Conservation (phyloP, 2,888 invertebrate species). For the Stramonita haemastoma region DNA sequence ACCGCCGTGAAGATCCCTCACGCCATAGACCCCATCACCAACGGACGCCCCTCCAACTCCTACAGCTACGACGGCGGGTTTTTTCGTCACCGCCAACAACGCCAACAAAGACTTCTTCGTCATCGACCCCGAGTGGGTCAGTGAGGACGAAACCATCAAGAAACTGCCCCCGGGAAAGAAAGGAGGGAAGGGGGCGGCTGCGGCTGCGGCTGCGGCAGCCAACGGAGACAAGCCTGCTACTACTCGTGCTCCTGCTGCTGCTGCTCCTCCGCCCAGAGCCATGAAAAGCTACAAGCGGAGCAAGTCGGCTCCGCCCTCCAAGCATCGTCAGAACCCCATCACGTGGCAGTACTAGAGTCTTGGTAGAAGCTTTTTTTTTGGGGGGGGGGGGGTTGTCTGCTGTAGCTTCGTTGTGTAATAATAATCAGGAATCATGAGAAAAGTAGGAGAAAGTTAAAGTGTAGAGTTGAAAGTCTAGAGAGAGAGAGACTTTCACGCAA, state of each 20-base stretch:
- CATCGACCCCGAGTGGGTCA: slow-evolving; percentile 76
- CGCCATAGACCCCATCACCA: neutral
- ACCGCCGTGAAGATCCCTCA: slow-evolving; percentile 49
- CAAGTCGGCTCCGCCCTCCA: slow-evolving; percentile 72
- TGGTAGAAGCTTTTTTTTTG: too few relatives aligned
- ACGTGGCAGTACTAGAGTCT: slow-evolving; percentile 61
- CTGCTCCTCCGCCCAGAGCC: neutral
- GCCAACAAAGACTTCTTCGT: slow-evolving; percentile 68
- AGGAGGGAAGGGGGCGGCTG: too few relatives aligned
- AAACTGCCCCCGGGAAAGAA: slow-evolving; percentile 58
- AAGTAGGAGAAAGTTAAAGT: too few relatives aligned
- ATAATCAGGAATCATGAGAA: too few relatives aligned
- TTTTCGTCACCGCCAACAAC: slow-evolving; percentile 65
- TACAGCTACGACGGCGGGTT: slow-evolving; percentile 69
- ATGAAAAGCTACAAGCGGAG: slow-evolving; percentile 56
- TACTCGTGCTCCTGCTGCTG: too few relatives aligned
- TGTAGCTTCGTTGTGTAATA: too few relatives aligned
- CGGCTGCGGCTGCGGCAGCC: too few relatives aligned
- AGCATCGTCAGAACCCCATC: slow-evolving; percentile 66
- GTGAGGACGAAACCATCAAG: slow-evolving; percentile 69
- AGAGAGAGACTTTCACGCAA: too few relatives aligned
- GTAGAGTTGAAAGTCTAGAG: too few relatives aligned
- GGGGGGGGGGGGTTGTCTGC: too few relatives aligned
- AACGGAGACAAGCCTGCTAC: too few relatives aligned
- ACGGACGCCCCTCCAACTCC: slow-evolving; percentile 45